Base-by-base conservation (phyloP, 1,140 invertebrate genomes). In the Pseudomyrmex sp. region DNA sequence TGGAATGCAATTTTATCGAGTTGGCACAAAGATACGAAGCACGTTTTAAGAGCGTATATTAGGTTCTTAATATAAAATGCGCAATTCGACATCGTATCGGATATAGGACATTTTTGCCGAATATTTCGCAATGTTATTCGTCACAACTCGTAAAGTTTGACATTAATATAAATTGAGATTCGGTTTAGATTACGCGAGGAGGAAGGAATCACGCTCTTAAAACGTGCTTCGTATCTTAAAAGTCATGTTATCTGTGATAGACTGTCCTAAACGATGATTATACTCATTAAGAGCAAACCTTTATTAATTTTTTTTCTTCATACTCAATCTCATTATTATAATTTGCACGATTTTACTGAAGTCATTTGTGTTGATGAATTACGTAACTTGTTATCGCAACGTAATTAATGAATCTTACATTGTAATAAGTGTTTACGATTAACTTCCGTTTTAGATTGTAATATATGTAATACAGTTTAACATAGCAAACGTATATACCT, bases 401-500 rank as follows among this genome's bases (percentile, higher is more conserved):
- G 8, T 9, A 9, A 23, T 48, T 2, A 79, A 44, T n/a, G 5
- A 48, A 59, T 68, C 68, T 50, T 46, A 20, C 1, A 13, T 70
- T 79, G 2, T 46, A 54, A 70, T 48, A 15, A 48, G 72, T 70
- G 8, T 77, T 76, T 75, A 2, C 50, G 35, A 26, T 69, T 50
- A 79, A 26, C 26, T 46, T 68, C n/a, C 10, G 18, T 77, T n/a
- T 26, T 61, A 18, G 10, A 4, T 20, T 7, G 23, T 48, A 5
- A 15, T 9, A 23, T 1, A 48, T 23, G 58, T 2, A 69, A 18
- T 12, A 65, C 54, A 13, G 26, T 12, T 7, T 26, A 70, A 59
- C 46, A 46, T 48, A 18, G 5, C 44, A 26, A 12, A 8, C 10
- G 20, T 12, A 79, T n/a, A 75, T 88, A 93, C 92, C 90, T 93